Base-by-base conservation (phyloP, 1,140 invertebrate genomes). In the Scaptomyza hsui region DNA sequence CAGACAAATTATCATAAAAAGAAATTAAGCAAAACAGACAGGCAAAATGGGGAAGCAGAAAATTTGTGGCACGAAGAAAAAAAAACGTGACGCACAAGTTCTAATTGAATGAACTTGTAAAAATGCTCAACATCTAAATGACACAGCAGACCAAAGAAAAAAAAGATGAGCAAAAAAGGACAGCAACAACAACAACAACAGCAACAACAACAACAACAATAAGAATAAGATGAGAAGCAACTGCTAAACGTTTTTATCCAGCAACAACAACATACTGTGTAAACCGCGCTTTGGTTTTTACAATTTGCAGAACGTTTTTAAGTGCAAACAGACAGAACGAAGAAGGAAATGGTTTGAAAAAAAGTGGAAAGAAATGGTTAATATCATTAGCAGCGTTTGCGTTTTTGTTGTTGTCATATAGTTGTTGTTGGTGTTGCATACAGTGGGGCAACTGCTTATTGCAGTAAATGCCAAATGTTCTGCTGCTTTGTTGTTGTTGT, bases 31-130 rank as follows among this genome's bases (percentile, higher is more conserved):
- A 41, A 37, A 56, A 12, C 9, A 35, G 16, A 19, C 12, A 18
- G 51, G 52, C 3, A 60, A 56, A 47, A 49, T 13, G n/a, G 10
- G 21, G 21, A 59, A 39, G 26, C 6, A 48, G 42, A 55, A n/a
- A 53, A 48, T 57, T 52, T 64, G 51, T 39, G 49, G 42, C 19
- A 44, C 26, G 57, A 68, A 72, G 69, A 64, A 57, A 44, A 57
- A 73, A 73, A 72, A 68, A 61, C 47, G 32, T 56, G 39, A 65
- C 42, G 82, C 69, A 65, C 53, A 76, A 75, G 61, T 71, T 48
- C 78, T 88, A 85, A 85, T 85, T 85, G 73, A 85, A 85, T 85
- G 77, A 86, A 81, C 77, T 85, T 85, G 81, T 85, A 81, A 69
- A 88, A 85, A 81, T 74, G 64, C 73, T 62, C 48, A 72, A 72